Percentiles rank a stretch among this genome's conserved stretches.
Evolutionary conservation across 2,797 vertebrate species (phyloP).

Genomic region (Lates japonicus): DNA sequence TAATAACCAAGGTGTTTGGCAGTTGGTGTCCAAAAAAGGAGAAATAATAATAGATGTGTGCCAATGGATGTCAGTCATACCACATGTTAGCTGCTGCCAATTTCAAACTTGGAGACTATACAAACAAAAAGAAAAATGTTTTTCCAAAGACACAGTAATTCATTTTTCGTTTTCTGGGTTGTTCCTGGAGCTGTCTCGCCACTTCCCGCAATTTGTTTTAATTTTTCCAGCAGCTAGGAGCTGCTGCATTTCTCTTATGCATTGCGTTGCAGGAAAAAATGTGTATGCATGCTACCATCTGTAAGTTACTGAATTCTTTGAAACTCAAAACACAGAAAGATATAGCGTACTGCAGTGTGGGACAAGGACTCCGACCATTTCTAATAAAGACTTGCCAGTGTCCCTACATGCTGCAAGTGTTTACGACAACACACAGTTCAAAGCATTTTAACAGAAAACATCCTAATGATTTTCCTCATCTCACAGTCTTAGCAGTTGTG

Average conservation of each 20-base stretch:
- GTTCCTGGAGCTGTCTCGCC: constrained; percentile 36
- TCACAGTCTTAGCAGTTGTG: no score
- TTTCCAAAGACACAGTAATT: constrained; percentile 17
- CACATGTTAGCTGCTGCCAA: constrained; percentile 1
- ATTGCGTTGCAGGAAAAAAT: background rate
- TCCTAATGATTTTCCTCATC: background rate
- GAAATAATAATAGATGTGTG: background rate
- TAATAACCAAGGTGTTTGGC: background rate
- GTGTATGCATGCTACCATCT: background rate
- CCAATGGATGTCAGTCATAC: constrained; percentile 3
- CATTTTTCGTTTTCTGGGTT: constrained; percentile 26
- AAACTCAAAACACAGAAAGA: background rate
- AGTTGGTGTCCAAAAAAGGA: background rate
- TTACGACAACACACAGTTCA: background rate
- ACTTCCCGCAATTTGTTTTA: constrained; percentile 1
- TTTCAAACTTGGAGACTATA: constrained; percentile 19
- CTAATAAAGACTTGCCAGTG: background rate
- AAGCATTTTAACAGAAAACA: background rate
- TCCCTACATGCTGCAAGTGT: background rate
- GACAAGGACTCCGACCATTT: background rate
- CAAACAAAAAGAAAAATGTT: constrained; percentile 1
- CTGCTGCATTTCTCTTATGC: background rate
- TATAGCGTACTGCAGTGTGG: background rate
- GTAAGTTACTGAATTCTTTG: background rate
- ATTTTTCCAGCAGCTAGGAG: constrained; percentile 26